Evolutionary conservation across 1,140 invertebrate genomes (phyloP), one percentile per base, ranked within the genome.

Genomic region (Trinorchestia longiramus): DNA sequence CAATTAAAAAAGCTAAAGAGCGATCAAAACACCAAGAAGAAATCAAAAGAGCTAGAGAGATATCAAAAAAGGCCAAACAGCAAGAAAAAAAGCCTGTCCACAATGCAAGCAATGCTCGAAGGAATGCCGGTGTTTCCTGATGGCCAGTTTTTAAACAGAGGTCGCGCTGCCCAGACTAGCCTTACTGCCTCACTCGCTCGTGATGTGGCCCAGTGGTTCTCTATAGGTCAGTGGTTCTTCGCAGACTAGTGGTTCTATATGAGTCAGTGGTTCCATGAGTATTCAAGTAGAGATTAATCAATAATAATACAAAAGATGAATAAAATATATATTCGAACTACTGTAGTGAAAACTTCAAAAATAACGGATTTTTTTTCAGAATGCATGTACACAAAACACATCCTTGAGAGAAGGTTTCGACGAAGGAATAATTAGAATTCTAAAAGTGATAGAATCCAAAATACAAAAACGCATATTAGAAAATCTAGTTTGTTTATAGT

Each of bases 61-160:
- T 4, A 43, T 41, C 19, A 91, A 43, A 11, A 91, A 19, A 43
- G 43, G 6, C 88, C 3, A 91, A 91, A 28, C 8, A 42, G 41
- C 41, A 17, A 43, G 3, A 23, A 91, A 77, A 77, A 77, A 77
- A 77, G 28, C 36, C 62, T 23, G 62, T 15, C 62, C 11, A 77
- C 62, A 91, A 91, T 91, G 41, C 88, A 91, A 91, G 88, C 88
- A 91, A 91, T 91, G 88, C 41, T 91, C 41, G 88, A 23, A 91
- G 88, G 88, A 91, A 91, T 91, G 88, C 28, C 19, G 88, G 19
- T 28, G 43, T 91, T 91, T 42, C 36, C 28, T 42, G 88, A 28
- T 4, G 43, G 41, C 88, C 8, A 91, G 88, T 91, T 91, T 91
- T 91, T 91, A 44, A 23, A 41, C 11, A 3, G 8, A 77, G 62